Percentiles rank a stretch among this genome's conserved stretches.
These are phyloP conservation scores for Sialis fuliginosa DNA, from an alignment of 2,888 invertebrate species.

Conservation along the genomic window DNA sequence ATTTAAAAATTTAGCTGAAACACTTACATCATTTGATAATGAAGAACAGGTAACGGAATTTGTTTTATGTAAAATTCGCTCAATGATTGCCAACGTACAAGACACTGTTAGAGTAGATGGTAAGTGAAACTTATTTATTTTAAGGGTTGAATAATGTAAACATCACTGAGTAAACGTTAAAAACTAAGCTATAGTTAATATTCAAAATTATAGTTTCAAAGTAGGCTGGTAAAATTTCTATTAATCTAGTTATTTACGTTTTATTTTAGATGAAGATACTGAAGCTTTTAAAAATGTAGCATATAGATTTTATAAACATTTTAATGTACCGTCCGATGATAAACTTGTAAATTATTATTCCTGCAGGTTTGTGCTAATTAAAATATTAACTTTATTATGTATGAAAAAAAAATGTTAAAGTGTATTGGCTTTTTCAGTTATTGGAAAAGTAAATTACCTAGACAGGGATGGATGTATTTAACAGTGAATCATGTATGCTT, in stretches of 20 bases:
- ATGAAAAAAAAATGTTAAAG: neutral
- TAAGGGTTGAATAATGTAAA: no score
- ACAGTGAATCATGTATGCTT: conserved; percentile 93
- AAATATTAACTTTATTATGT: neutral
- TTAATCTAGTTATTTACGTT: conserved; percentile 1
- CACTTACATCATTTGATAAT: conserved; percentile 76
- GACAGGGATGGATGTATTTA: conserved; percentile 96
- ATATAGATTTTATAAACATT: conserved; percentile 72
- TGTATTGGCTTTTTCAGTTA: conserved; percentile 41
- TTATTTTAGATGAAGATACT: conserved; percentile 61
- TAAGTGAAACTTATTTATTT: conserved; percentile 13
- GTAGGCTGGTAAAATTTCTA: neutral
- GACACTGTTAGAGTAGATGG: conserved; percentile 38
- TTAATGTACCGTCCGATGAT: conserved; percentile 83
- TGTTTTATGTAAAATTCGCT: conserved; percentile 90
- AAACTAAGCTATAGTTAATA: no score
- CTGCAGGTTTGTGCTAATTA: conserved; percentile 48
- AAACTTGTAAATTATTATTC: conserved; percentile 90
- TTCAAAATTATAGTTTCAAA: no score
- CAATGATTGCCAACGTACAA: conserved; percentile 68
- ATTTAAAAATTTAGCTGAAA: conserved; percentile 66
- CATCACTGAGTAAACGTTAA: no score
- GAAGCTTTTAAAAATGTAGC: conserved; percentile 57
- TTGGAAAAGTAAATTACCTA: conserved; percentile 79
- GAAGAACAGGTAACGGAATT: conserved; percentile 91